Conservation (phyloP, 2,797 vertebrate genomes). For the Mus minutoides region DNA sequence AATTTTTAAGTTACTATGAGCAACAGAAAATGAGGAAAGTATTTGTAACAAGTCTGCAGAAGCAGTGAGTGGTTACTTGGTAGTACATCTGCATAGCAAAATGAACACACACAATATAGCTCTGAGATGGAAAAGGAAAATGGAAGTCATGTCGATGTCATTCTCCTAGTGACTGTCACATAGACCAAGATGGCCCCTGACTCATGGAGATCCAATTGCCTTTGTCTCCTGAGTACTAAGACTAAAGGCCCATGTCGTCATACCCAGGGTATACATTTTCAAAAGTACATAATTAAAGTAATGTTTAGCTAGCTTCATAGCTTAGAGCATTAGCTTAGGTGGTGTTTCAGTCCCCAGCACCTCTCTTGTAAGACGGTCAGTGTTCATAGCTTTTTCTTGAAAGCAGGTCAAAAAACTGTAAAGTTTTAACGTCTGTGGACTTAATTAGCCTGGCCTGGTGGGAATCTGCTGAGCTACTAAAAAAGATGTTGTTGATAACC, state of each 20-base stretch:
- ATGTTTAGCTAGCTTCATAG: neutral
- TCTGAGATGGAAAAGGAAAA: conserved; percentile 31
- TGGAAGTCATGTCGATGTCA: neutral
- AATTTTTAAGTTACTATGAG: neutral
- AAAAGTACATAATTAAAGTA: neutral
- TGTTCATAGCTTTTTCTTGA: conserved; percentile 8
- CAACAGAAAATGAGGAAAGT: neutral
- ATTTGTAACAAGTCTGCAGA: neutral
- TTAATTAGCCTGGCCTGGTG: neutral
- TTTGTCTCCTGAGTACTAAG: neutral
- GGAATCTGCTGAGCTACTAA: too few species aligned
- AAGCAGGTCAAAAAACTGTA: neutral
- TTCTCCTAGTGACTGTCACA: neutral
- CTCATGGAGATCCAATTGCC: neutral
- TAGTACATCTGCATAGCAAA: neutral
- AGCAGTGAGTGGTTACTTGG: neutral
- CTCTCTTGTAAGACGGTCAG: neutral
- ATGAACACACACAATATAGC: neutral
- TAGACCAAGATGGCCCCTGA: neutral
- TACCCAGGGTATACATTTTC: neutral
- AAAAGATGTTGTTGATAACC: neutral
- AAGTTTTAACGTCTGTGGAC: neutral
- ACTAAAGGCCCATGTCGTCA: neutral
- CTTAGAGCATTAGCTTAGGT: neutral
- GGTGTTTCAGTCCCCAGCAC: too few species aligned